Evolutionary conservation across 2,797 vertebrate species (phyloP).

Genomic region (Mastacembelus armatus): DNA sequence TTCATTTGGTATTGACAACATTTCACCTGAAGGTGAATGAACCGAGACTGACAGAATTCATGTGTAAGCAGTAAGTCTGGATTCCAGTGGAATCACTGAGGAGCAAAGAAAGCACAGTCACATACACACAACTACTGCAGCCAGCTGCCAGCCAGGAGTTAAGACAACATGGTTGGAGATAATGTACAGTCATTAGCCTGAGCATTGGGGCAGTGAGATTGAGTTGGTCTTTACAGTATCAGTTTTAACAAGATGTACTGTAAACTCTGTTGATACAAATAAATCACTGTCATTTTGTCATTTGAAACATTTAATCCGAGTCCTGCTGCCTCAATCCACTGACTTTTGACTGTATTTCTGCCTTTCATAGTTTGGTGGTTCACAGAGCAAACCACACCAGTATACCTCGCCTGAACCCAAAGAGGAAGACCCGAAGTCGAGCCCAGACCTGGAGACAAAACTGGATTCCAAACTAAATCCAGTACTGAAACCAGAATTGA

Average conservation of each 20-base stretch:
- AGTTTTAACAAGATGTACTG: neutral
- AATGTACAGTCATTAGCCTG: constrained; percentile 48
- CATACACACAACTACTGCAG: neutral
- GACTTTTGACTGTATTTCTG: constrained; percentile 54
- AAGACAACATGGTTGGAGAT: constrained; percentile 59
- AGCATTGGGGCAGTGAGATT: constrained; percentile 29
- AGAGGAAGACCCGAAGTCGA: constrained; percentile 64
- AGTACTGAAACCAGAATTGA: constrained; percentile 53
- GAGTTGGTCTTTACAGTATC: constrained; percentile 10
- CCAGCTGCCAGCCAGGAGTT: constrained; percentile 20
- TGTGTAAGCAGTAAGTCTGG: neutral
- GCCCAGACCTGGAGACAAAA: constrained; percentile 65
- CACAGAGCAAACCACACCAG: constrained; percentile 55
- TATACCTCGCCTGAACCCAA: constrained; percentile 79
- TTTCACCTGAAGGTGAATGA: constrained; percentile 28
- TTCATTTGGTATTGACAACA: constrained; percentile 15
- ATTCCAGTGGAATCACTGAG: neutral
- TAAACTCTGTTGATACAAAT: neutral
- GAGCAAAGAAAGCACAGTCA: neutral
- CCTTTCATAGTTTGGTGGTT: constrained; percentile 60
- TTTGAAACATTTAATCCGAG: neutral
- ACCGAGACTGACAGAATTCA: neutral
- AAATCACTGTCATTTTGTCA: neutral
- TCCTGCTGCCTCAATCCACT: constrained; percentile 35
- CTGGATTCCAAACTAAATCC: constrained; percentile 58